phyloP scores from a whole-genome alignment of 2,888 invertebrate species.

The Onthophagus sagittarius region DNA sequence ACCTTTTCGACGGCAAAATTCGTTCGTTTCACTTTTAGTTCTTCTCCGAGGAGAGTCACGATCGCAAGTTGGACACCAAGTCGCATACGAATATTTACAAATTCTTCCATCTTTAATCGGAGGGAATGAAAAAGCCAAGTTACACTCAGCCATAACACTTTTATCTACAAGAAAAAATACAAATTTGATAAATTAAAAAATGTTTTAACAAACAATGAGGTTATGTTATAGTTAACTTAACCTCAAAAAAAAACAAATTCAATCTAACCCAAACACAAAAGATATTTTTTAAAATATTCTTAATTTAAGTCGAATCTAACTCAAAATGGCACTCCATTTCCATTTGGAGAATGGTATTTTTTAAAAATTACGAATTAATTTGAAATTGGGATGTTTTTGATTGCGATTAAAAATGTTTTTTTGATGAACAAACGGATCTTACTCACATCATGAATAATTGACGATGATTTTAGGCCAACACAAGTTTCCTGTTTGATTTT shows the following conservation, averaged over 20 bases:
- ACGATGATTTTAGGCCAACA: neutral
- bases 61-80: constrained; percentile 48
- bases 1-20: constrained; percentile 41
- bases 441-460: neutral
- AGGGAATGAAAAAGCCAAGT: constrained; percentile 36
- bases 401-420: no score
- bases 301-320: neutral
- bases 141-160: constrained; percentile 39
- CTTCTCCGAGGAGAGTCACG: constrained; percentile 42
- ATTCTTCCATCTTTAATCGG: constrained; percentile 34
- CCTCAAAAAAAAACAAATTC: neutral
- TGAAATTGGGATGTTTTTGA: no score
- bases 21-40: constrained; percentile 43
- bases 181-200: constrained; percentile 4
- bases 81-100: constrained; percentile 42
- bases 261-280: neutral
- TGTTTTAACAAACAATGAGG: neutral
- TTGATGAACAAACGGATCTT: neutral
- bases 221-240: neutral
- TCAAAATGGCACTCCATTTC: no score
- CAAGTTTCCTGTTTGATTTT: neutral
- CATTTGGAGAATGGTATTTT: no score
- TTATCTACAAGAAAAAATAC: neutral
- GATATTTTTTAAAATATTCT: neutral
- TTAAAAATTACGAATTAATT: no score